These are phyloP conservation scores for Epinephelus awoara DNA, from an alignment of 2,797 vertebrate genomes.

Conservation along the genomic window DNA sequence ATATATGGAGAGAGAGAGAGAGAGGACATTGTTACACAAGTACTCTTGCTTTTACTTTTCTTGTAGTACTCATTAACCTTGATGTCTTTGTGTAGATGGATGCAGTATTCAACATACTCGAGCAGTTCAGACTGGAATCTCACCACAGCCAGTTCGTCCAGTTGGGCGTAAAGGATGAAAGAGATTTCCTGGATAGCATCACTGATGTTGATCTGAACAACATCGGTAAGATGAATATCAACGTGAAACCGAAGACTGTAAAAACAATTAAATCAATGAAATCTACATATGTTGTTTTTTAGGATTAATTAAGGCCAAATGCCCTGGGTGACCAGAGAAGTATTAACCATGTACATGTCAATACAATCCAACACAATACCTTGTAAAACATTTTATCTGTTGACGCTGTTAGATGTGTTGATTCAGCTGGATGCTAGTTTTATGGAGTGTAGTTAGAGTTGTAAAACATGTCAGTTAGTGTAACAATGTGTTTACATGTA, in stretches of 20 bases:
- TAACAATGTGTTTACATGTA: not conserved
- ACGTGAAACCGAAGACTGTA: not conserved
- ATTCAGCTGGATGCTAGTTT: not conserved
- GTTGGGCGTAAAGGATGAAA: slow-evolving; percentile 66
- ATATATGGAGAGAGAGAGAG: too few species aligned
- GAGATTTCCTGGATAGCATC: slow-evolving; percentile 72
- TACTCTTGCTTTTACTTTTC: not conserved
- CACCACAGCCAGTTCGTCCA: slow-evolving; percentile 62
- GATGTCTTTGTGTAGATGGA: slow-evolving; percentile 55
- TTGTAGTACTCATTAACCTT: not conserved
- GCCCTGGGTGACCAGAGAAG: not conserved
- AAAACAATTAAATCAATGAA: not conserved
- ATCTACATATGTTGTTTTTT: not conserved
- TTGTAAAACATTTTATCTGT: not conserved
- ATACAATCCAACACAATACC: not conserved
- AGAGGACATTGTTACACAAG: too few species aligned
- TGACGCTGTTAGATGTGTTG: not conserved
- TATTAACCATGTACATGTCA: not conserved
- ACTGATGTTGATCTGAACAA: slow-evolving; percentile 54
- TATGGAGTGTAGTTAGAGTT: not conserved
- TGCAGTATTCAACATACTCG: slow-evolving; percentile 55
- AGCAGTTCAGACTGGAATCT: slow-evolving; percentile 44
- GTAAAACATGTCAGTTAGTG: not conserved
- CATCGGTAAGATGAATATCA: slow-evolving; percentile 54
- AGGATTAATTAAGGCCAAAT: not conserved